Base-by-base conservation (phyloP, 2,888 invertebrate species). In the Lasioglossum oenotherae region DNA sequence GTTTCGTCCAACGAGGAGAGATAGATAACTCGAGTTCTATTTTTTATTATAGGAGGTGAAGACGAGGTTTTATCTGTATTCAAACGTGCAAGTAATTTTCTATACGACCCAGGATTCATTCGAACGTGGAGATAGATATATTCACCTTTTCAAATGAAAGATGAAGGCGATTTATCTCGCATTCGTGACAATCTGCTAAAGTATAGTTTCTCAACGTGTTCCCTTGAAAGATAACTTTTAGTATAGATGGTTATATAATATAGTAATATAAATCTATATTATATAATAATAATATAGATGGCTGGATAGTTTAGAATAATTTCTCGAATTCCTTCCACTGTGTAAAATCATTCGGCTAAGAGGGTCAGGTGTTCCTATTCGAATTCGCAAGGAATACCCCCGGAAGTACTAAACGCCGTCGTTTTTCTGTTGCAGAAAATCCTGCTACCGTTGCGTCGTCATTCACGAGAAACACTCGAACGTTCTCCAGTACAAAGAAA, bases 401-500 rank as follows among this genome's bases (percentile, higher is more conserved):
- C 10, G 3, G 53, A 23, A 53, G 3, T 10, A n/a, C 23, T 53
- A 10, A 53, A 53, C 10, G 3, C 10, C 23, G 23, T 53, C 14
- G 27, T 60, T 60, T n/a, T 89, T 84, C 88, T 94, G 93, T 96
- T 97, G 84, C 97, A 99, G 98, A 95, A 98, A 98, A 96, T 97
- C 98, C 95, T 99, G 99, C 96, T 98, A 98, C 96, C 97, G 98
- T 92, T 99, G 99, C 96, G 98, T 99, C 94, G 98, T 99, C 95
- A 98, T 99, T 96, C 98, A 98, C 95, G 98, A 98, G 95, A 98
- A 98, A 95, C 99, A 99, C 96, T 97, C 97, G 94, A 99, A 99
- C 96, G 98, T 99, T 92, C 97, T 99, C 89, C 99, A 99, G 96
- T 99, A 98, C 96, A 99, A 99, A 97, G 98, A 99, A 97, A 99